These are phyloP conservation scores for Nothobranchius kuhntae DNA, from an alignment of 2,113 vertebrate genomes.

Conservation along the genomic window DNA sequence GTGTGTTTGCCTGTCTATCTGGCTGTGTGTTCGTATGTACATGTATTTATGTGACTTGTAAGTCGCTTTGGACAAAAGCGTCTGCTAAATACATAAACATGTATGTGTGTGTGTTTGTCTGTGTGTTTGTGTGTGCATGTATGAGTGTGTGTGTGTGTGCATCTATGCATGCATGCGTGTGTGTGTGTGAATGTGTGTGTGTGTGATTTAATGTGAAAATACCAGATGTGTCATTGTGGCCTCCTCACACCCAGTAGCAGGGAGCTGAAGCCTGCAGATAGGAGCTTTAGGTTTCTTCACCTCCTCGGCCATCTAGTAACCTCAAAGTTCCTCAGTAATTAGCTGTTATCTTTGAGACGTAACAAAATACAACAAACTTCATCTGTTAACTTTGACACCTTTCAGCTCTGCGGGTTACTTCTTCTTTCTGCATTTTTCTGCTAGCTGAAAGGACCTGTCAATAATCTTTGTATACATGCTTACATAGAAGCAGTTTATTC, in stretches of 20 bases:
- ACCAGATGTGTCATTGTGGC: not conserved
- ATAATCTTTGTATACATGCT: not conserved
- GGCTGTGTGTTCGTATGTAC: too few species aligned
- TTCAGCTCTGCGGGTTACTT: not conserved
- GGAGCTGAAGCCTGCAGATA: not conserved
- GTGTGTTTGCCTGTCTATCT: not conserved
- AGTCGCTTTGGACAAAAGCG: too few species aligned
- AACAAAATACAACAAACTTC: slow-evolving; percentile 1
- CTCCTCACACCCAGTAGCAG: not conserved
- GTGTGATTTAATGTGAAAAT: not conserved
- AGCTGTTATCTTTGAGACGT: slow-evolving; percentile 10
- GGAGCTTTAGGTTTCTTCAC: slow-evolving; percentile 38
- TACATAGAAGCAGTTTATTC: slow-evolving; percentile 18
- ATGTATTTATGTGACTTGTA: too few species aligned
- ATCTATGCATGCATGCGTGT: not conserved
- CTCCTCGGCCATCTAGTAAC: slow-evolving; percentile 12
- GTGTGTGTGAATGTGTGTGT: not conserved
- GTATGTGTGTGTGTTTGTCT: too few species aligned
- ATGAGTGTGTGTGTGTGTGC: too few species aligned
- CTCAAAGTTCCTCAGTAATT: slow-evolving; percentile 35
- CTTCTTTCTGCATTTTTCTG: slow-evolving; percentile 10
- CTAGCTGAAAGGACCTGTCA: not conserved
- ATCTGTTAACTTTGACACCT: not conserved
- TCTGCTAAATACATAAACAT: too few species aligned
- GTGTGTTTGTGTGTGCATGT: too few species aligned